Percentiles rank a stretch among this genome's conserved stretches.
Evolutionary conservation across 1,140 invertebrate genomes (phyloP).

Genomic region (Cherax destructor): DNA sequence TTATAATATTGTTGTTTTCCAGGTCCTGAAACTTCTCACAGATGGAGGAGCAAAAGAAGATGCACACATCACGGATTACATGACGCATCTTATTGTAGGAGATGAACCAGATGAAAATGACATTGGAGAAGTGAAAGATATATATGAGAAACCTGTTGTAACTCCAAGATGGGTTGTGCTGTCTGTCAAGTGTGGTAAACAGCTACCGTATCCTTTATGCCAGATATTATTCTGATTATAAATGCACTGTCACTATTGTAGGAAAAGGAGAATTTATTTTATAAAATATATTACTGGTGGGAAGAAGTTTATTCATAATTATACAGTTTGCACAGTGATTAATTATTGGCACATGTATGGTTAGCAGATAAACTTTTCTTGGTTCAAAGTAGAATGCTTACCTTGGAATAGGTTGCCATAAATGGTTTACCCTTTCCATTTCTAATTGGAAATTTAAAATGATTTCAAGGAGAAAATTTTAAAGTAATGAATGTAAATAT

Average conservation of each 20-base stretch:
- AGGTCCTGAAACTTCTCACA: slow-evolving; percentile 86
- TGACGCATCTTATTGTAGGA: slow-evolving; percentile 92
- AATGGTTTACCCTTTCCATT: too few relatives aligned
- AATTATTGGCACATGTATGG: too few relatives aligned
- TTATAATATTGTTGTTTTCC: slow-evolving; percentile 48
- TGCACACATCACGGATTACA: slow-evolving; percentile 90
- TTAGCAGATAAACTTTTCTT: too few relatives aligned
- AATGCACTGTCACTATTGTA: too few relatives aligned
- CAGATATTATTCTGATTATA: neutral
- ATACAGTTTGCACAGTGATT: too few relatives aligned
- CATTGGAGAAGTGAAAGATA: slow-evolving; percentile 88
- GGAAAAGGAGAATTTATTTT: too few relatives aligned
- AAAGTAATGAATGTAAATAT: neutral
- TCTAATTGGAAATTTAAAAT: too few relatives aligned
- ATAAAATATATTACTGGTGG: too few relatives aligned
- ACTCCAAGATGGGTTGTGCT: slow-evolving; percentile 88
- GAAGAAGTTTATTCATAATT: too few relatives aligned
- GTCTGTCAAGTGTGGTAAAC: slow-evolving; percentile 81
- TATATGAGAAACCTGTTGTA: slow-evolving; percentile 93
- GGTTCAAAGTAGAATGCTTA: too few relatives aligned
- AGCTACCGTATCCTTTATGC: slow-evolving; percentile 83
- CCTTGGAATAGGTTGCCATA: too few relatives aligned
- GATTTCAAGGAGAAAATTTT: neutral
- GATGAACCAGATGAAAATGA: slow-evolving; percentile 86
- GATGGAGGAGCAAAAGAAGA: slow-evolving; percentile 88